Evolutionary conservation across 2,888 invertebrate species (phyloP).

Genomic region (Shargacucullia verbasci): DNA sequence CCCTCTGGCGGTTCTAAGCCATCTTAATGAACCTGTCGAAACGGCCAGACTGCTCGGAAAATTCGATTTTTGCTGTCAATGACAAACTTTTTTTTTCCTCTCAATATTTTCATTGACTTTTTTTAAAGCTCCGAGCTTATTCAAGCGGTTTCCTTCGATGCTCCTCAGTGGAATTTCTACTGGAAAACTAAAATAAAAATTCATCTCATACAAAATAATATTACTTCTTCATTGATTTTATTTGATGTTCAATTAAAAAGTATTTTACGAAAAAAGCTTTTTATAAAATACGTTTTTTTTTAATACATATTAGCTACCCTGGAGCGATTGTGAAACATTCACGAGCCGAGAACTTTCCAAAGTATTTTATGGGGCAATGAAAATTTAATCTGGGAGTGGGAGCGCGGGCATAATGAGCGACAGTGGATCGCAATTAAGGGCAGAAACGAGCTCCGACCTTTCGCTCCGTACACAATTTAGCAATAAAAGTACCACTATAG

Average conservation of each 20-base stretch:
- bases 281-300: slow-evolving; percentile 31
- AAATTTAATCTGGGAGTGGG: slow-evolving; percentile 62
- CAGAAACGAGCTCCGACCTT: slow-evolving; percentile 56
- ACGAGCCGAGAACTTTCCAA: slow-evolving; percentile 52
- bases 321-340: slow-evolving; percentile 46
- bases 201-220: slow-evolving; percentile 11
- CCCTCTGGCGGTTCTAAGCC: slow-evolving; percentile 62
- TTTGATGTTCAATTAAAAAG: slow-evolving; percentile 16
- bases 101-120: slow-evolving; percentile 8
- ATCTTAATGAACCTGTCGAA: slow-evolving; percentile 73
- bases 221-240: slow-evolving; percentile 22
- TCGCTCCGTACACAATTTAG: slow-evolving; percentile 46
- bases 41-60: slow-evolving; percentile 64
- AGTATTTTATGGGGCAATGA: slow-evolving; percentile 60
- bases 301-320: slow-evolving; percentile 36
- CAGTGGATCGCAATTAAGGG: slow-evolving; percentile 67
- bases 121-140: slow-evolving; percentile 1
- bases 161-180: no score
- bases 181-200: slow-evolving; percentile 1
- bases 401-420: slow-evolving; percentile 61
- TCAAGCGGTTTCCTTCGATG: no score
- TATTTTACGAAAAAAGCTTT: slow-evolving; percentile 23
- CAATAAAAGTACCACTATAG: slow-evolving; percentile 47
- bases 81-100: slow-evolving; percentile 50
- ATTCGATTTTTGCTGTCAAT: slow-evolving; percentile 59